Evolutionary conservation across 2,797 vertebrate genomes (phyloP).

Genomic region (Parauchenoglanis ngamensis): DNA sequence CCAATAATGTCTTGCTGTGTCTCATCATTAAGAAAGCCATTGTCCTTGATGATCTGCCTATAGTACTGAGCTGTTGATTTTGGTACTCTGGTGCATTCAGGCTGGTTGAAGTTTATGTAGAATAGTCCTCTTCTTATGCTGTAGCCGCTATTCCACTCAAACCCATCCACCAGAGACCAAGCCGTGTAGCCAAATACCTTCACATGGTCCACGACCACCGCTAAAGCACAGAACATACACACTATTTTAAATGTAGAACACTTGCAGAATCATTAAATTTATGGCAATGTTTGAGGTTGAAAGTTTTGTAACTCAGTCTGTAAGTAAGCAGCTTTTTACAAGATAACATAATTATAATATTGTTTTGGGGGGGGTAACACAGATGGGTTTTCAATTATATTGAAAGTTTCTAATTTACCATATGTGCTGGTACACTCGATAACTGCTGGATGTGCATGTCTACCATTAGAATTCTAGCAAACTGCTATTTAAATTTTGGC

Average conservation of each 20-base stretch:
- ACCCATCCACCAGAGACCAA: conserved; percentile 94
- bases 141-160: conserved; percentile 91
- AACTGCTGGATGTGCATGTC: background rate
- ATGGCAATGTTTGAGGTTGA: background rate
- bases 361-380: background rate
- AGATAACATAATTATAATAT: background rate
- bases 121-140: conserved; percentile 85
- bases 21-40: conserved; percentile 81
- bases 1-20: conserved; percentile 65
- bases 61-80: conserved; percentile 91
- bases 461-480: background rate
- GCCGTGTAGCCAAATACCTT: conserved; percentile 88
- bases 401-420: background rate
- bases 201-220: conserved; percentile 81
- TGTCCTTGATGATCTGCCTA: conserved; percentile 78
- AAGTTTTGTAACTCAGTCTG: background rate
- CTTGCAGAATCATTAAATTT: background rate
- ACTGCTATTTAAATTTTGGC: background rate
- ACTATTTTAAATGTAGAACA: background rate
- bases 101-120: conserved; percentile 83
- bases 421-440: background rate
- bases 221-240: conserved; percentile 64
- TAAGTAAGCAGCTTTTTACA: background rate
- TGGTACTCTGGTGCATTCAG: conserved; percentile 78
- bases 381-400: background rate